Evolutionary conservation across 2,888 invertebrate species (phyloP).

Genomic region (Drosophila aldrichi): DNA sequence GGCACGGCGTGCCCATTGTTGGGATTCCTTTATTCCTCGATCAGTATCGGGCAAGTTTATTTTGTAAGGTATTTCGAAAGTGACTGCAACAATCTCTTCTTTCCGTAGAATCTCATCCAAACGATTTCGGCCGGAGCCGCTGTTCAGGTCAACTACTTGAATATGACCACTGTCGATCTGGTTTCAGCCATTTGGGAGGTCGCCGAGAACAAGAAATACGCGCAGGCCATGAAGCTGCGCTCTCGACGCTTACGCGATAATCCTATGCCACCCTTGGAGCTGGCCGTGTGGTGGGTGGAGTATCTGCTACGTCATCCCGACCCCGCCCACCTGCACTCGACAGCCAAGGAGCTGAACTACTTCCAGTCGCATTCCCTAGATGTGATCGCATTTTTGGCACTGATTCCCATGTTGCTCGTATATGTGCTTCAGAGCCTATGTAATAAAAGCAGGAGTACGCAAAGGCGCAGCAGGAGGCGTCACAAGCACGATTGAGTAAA

Average conservation of each 20-base stretch:
- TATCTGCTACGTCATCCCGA: constrained; percentile 38
- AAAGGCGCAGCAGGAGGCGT: not conserved
- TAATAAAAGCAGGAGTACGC: not conserved
- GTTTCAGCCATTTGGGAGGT: constrained; percentile 28
- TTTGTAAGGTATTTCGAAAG: too few species aligned
- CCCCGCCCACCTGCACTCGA: constrained; percentile 39
- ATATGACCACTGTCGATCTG: constrained; percentile 16
- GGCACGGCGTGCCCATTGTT: constrained; percentile 78
- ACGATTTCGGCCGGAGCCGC: constrained; percentile 30
- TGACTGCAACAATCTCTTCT: not conserved
- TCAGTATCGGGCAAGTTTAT: constrained; percentile 59
- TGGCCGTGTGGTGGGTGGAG: constrained; percentile 55
- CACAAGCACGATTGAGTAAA: constrained; percentile 11
- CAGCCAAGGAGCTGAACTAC: constrained; percentile 33
- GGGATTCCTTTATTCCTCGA: constrained; percentile 75
- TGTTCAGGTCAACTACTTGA: constrained; percentile 26
- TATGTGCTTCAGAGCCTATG: not conserved
- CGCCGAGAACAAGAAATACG: constrained; percentile 24
- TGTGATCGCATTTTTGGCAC: constrained; percentile 28
- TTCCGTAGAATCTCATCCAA: constrained; percentile 39
- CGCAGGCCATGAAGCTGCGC: constrained; percentile 23
- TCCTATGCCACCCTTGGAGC: constrained; percentile 36
- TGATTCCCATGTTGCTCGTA: constrained; percentile 11
- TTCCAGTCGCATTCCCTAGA: constrained; percentile 51
- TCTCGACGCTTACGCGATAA: constrained; percentile 36